phyloP scores from a whole-genome alignment of 2,113 vertebrate genomes.

The Reinhardtius hippoglossoides region DNA sequence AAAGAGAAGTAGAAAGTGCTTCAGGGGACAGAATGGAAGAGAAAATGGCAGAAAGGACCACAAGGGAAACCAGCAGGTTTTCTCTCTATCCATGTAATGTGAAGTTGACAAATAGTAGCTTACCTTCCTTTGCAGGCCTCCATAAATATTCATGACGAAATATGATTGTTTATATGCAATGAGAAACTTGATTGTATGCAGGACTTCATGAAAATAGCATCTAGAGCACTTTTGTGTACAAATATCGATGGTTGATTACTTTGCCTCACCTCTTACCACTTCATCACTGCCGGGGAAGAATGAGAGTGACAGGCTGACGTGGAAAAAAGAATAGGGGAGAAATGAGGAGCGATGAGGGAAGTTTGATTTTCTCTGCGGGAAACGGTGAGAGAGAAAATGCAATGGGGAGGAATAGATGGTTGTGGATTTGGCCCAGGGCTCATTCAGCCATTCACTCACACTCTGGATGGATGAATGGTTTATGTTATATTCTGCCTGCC shows the following conservation, averaged over 20 bases:
- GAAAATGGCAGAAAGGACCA: not conserved
- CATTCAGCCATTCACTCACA: constrained; percentile 20
- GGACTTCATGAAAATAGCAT: not conserved
- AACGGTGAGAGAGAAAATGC: constrained; percentile 43
- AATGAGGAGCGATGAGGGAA: constrained; percentile 4
- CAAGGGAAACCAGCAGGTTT: not conserved
- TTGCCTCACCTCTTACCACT: not conserved
- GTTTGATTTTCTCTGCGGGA: not conserved
- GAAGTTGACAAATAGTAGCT: constrained; percentile 1
- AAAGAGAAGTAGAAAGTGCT: constrained; percentile 20
- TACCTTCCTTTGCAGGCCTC: not conserved
- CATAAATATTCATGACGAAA: not conserved
- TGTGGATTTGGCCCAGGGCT: constrained; percentile 33
- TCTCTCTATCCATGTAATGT: not conserved
- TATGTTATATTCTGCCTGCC: constrained; percentile 50
- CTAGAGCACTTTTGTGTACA: constrained; percentile 4
- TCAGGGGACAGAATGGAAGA: not conserved
- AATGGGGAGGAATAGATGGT: constrained; percentile 41
- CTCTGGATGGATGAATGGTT: constrained; percentile 41
- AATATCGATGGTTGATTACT: not conserved
- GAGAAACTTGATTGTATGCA: not conserved
- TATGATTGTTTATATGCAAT: not conserved
- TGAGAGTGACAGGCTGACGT: not conserved
- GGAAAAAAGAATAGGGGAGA: not conserved
- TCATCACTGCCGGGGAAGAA: constrained; percentile 14